Percentiles rank a stretch among this genome's conserved stretches.
These are phyloP conservation scores for Melanostoma mellinum DNA, from an alignment of 2,888 invertebrate species.

Conservation along the genomic window DNA sequence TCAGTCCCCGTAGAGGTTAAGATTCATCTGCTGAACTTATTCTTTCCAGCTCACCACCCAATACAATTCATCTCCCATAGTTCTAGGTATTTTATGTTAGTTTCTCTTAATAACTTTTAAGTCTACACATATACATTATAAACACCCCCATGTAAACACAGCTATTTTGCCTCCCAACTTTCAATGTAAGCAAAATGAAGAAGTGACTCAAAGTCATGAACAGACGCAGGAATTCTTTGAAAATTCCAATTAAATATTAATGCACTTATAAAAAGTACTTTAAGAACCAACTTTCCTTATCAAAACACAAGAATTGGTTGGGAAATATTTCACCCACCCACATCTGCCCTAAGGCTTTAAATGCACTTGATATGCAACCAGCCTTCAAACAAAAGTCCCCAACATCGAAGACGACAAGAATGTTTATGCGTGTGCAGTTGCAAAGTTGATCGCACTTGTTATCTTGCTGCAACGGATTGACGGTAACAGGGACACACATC, in stretches of 20 bases:
- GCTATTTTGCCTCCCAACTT: too few relatives aligned
- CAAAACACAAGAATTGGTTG: neutral
- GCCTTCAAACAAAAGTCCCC: neutral
- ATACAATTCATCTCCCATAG: too few relatives aligned
- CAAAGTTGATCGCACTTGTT: slow-evolving; percentile 61
- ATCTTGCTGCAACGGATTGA: slow-evolving; percentile 45
- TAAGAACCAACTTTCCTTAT: neutral
- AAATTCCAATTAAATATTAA: neutral
- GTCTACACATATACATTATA: too few relatives aligned
- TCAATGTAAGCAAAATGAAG: too few relatives aligned
- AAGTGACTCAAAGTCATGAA: too few relatives aligned
- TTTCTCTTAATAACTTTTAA: too few relatives aligned
- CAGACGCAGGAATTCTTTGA: neutral
- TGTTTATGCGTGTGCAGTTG: slow-evolving; percentile 40
- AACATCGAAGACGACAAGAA: slow-evolving; percentile 11
- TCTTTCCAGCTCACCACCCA: too few relatives aligned
- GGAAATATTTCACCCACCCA: neutral
- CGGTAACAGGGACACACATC: slow-evolving; percentile 33
- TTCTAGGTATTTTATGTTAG: too few relatives aligned
- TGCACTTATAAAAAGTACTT: neutral
- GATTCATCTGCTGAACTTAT: too few relatives aligned
- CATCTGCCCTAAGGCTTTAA: neutral
- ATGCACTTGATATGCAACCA: neutral
- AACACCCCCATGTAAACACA: too few relatives aligned
- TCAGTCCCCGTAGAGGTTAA: too few relatives aligned